These are phyloP conservation scores for Tetragonula carbonaria DNA, from an alignment of 2,888 invertebrate species.

Conservation along the genomic window DNA sequence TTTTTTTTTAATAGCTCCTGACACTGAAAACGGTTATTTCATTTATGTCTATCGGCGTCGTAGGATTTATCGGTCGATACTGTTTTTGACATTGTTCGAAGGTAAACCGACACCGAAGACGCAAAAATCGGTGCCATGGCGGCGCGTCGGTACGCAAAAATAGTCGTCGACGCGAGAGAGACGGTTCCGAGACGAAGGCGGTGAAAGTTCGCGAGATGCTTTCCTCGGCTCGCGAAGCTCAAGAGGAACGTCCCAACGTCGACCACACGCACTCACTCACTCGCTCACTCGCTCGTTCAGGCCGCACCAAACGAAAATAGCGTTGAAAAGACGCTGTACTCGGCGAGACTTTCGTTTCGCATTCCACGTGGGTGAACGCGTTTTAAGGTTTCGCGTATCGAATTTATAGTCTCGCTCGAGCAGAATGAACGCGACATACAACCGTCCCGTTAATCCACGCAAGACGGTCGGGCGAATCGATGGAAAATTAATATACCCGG, in stretches of 20 bases:
- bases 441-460: constrained; percentile 23
- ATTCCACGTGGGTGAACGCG: constrained; percentile 29
- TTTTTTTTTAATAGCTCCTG: too few species aligned
- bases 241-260: constrained; percentile 21
- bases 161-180: constrained; percentile 52
- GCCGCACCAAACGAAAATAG: constrained; percentile 61
- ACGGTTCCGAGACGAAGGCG: constrained; percentile 19
- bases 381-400: constrained; percentile 45
- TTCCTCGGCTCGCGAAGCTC: constrained; percentile 30
- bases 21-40: not conserved
- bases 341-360: not conserved
- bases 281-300: too few species aligned
- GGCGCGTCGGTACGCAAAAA: constrained; percentile 47
- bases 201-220: constrained; percentile 59
- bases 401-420: constrained; percentile 20
- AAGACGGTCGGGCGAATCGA: not conserved
- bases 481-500: constrained; percentile 38
- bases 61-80: constrained; percentile 5
- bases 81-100: constrained; percentile 45
- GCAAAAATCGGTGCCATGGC: constrained; percentile 1
- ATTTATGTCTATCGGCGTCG: not conserved
- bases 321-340: constrained; percentile 34
- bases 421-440: constrained; percentile 6
- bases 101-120: constrained; percentile 61
- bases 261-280: not conserved